Percentiles rank a stretch among this genome's conserved stretches.
phyloP scores from a whole-genome alignment of 2,888 invertebrate species.

The Limenitis camilla region DNA sequence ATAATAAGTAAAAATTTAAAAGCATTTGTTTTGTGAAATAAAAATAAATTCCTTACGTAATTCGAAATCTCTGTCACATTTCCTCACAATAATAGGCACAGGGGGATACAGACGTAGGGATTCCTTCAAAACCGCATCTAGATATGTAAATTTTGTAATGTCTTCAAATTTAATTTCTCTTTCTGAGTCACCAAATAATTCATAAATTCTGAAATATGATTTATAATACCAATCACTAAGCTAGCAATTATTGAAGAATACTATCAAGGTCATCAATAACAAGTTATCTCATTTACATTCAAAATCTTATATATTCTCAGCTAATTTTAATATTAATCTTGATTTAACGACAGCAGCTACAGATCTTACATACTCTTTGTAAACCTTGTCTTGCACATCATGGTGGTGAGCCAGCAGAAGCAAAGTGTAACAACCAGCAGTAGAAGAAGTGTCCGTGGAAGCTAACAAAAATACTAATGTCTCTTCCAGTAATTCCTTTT shows the following conservation, averaged over 20 bases:
- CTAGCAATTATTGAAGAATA: no score
- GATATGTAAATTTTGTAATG: slow-evolving; percentile 34
- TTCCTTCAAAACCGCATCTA: slow-evolving; percentile 42
- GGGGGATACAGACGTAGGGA: slow-evolving; percentile 40
- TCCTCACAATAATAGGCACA: slow-evolving; percentile 31
- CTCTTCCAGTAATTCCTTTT: slow-evolving; percentile 41
- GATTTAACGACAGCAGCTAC: no score
- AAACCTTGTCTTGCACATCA: slow-evolving; percentile 40
- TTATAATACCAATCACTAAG: no score
- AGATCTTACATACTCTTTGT: slow-evolving; percentile 35
- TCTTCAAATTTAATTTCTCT: slow-evolving; percentile 31
- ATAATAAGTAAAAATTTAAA: not conserved
- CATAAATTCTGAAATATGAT: slow-evolving; percentile 26
- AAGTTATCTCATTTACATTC: no score
- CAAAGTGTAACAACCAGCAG: slow-evolving; percentile 34
- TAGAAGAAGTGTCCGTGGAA: slow-evolving; percentile 44
- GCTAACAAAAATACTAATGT: slow-evolving; percentile 36
- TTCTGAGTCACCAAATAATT: slow-evolving; percentile 31
- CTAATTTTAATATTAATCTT: no score
- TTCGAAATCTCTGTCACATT: slow-evolving; percentile 28
- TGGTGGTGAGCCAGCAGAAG: slow-evolving; percentile 36
- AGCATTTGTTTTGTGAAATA: slow-evolving; percentile 24
- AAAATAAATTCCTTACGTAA: slow-evolving; percentile 25
- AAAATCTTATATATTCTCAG: no score
- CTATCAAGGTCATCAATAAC: not conserved